Base-by-base conservation (phyloP, 2,797 vertebrate genomes). In the Pseudocheirus occidentalis region DNA sequence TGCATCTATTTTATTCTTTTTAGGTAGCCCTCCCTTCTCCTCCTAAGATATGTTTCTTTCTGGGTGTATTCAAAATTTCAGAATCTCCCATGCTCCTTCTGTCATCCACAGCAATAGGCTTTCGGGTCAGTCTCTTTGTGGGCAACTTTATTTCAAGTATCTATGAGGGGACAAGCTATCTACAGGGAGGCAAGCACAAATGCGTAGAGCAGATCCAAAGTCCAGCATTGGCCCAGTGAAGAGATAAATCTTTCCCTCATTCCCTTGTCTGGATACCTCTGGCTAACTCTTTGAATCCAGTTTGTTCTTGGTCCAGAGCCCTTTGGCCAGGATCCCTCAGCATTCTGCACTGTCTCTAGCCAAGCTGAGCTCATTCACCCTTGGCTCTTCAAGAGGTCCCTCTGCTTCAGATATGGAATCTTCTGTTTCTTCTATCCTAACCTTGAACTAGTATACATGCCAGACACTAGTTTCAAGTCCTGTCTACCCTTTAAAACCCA, bases 181-280 rank as follows among this genome's bases (percentile, higher is more conserved):
- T 55, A 9, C 62, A 96, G 95, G 55, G 91, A 97, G 73, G 90
- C 91, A 97, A 94, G 55, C 95, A 93, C 94, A 81, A 95, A 93
- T 73, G 95, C 96, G 97, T 94, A 94, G 97, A 97, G 93, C 87
- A 95, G 54, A 97, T 90, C 89, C 94, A 94, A 95, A 96, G 96
- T 97, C 95, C 93, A 93, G 57, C 94, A 54, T 93, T 96, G 89
- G 95, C 97, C 97, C 97, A 94, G n/a, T 95, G 95, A 96, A 95
- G 96, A 96, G 97, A 97, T 97, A 97, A 97, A 98, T 98, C 94
- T 98, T 98, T 91, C 91, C 40, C 97, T 95, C 95, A 93, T 96
- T 98, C 96, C 93, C 96, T 97, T 95, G 62, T 98, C 94, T 5
- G 87, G 96, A 97, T 97, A 97, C 97, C 97, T 98, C 94, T 97